Conservation (phyloP, 2,113 vertebrate genomes). For the Seriola dumerili region DNA sequence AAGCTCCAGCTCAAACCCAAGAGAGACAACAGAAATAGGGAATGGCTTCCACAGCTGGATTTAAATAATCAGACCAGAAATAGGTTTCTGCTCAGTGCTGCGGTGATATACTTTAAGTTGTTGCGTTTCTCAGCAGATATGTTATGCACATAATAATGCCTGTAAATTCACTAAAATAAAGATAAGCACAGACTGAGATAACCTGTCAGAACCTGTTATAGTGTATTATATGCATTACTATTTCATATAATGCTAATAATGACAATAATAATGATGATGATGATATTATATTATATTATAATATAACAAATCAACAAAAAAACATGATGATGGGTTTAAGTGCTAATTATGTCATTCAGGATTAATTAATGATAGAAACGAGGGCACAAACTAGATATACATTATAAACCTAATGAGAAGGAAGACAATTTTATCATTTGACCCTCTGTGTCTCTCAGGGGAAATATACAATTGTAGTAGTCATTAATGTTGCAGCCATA, state of each 20-base stretch:
- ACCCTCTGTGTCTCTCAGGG: constrained; percentile 74
- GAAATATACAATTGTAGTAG: constrained; percentile 74
- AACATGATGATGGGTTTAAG: constrained; percentile 47
- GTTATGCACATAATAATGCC: constrained; percentile 27
- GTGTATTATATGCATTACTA: not conserved
- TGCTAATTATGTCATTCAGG: constrained; percentile 77
- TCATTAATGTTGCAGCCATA: constrained; percentile 81
- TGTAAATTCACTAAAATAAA: not conserved
- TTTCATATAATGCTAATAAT: not conserved
- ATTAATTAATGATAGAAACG: constrained; percentile 81
- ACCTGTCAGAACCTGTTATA: constrained; percentile 9
- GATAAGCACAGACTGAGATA: constrained; percentile 11
- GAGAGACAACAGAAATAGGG: constrained; percentile 63
- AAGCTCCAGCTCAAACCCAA: constrained; percentile 37
- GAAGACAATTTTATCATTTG: constrained; percentile 80
- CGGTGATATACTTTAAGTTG: constrained; percentile 44
- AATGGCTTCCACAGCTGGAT: constrained; percentile 49
- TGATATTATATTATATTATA: too few relatives aligned
- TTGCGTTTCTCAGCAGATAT: constrained; percentile 21
- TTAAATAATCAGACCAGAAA: constrained; percentile 64
- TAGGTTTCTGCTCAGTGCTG: constrained; percentile 39
- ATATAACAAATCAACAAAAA: constrained; percentile 9
- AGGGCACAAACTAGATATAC: constrained; percentile 77
- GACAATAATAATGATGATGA: not conserved
- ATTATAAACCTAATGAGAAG: constrained; percentile 78